Evolutionary conservation across 2,797 vertebrate genomes (phyloP).

Genomic region (Bryconaethiops microstoma): DNA sequence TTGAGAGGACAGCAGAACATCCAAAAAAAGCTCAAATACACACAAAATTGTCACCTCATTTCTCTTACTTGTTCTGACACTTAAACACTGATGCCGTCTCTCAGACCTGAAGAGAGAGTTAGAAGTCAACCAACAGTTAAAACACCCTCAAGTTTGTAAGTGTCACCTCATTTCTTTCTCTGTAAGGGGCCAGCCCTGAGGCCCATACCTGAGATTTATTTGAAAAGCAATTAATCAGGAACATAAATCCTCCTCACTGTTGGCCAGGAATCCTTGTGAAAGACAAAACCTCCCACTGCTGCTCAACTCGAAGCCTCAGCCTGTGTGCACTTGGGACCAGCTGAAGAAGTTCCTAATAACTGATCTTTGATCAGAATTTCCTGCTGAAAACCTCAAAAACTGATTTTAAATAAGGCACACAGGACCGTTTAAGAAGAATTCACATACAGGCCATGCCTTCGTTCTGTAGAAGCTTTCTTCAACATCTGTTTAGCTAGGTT

Average conservation of each 20-base stretch:
- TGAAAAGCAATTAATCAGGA: slow-evolving; percentile 74
- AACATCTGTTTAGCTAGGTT: neutral
- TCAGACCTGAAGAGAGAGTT: neutral
- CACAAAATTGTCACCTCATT: slow-evolving; percentile 55
- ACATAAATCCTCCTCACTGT: slow-evolving; percentile 67
- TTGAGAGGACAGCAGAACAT: neutral
- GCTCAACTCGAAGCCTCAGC: slow-evolving; percentile 47
- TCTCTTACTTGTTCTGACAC: slow-evolving; percentile 22
- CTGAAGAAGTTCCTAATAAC: slow-evolving; percentile 33
- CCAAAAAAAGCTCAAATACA: neutral
- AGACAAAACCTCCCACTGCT: slow-evolving; percentile 64
- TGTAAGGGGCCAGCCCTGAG: slow-evolving; percentile 32
- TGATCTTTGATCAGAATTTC: slow-evolving; percentile 7
- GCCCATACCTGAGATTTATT: slow-evolving; percentile 69
- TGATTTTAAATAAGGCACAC: neutral
- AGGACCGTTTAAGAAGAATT: neutral
- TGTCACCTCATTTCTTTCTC: slow-evolving; percentile 6
- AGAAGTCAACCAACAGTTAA: neutral
- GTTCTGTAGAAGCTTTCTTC: neutral
- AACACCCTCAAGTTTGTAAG: neutral
- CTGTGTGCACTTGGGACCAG: slow-evolving; percentile 29
- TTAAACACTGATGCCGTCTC: neutral
- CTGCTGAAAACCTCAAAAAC: neutral
- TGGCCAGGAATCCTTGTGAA: slow-evolving; percentile 74
- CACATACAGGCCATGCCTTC: neutral